These are phyloP conservation scores for Troides oblongomaculatus DNA, from an alignment of 2,888 invertebrate genomes.

Conservation along the genomic window DNA sequence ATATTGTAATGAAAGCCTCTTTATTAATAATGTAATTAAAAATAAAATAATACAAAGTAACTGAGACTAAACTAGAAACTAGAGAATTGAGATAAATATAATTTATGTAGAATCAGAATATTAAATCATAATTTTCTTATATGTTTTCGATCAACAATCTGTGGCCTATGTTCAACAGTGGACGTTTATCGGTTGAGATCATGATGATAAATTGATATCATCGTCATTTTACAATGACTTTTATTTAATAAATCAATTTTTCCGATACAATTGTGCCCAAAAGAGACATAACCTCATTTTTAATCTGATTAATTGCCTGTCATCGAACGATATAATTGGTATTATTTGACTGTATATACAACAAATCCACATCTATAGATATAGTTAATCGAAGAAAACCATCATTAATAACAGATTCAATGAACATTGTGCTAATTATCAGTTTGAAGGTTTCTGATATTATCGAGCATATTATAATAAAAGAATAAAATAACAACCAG, in stretches of 20 bases:
- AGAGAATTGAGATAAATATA: no score
- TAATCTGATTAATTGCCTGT: constrained; percentile 1
- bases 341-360: neutral
- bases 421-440: neutral
- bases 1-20: no score
- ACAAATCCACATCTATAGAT: neutral
- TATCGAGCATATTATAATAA: neutral
- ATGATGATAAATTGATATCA: neutral
- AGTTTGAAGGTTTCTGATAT: neutral
- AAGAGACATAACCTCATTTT: neutral
- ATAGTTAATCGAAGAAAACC: neutral
- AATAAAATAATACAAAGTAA: no score
- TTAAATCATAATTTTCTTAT: no score
- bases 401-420: neutral
- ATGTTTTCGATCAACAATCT: no score
- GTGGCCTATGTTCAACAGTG: no score
- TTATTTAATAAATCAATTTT: neutral
- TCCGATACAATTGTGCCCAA: neutral
- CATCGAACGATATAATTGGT: constrained; percentile 38
- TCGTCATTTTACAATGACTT: neutral
- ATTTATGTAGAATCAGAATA: no score
- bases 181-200: no score
- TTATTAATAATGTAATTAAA: no score
- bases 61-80: no score
- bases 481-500: neutral